Evolutionary conservation across 2,888 invertebrate genomes (phyloP).

Genomic region (Leptarthrus brevirostris): DNA sequence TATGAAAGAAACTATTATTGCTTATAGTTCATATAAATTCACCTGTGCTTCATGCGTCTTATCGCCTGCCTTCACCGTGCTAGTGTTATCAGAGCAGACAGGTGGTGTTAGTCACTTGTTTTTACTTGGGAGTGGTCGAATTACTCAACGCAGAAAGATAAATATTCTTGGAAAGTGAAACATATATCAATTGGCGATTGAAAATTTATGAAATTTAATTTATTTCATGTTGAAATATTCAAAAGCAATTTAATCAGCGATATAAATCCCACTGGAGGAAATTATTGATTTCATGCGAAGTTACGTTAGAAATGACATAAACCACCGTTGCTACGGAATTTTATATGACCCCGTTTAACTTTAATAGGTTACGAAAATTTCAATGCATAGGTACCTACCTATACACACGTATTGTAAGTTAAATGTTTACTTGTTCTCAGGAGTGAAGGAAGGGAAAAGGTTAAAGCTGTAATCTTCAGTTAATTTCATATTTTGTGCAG

Average conservation of each 20-base stretch:
- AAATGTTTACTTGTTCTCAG: neutral
- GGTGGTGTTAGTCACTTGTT: slow-evolving; percentile 39
- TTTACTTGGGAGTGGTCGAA: slow-evolving; percentile 32
- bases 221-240: neutral
- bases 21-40: too few relatives aligned
- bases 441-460: too few relatives aligned
- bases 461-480: too few relatives aligned
- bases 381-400: too few relatives aligned
- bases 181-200: neutral
- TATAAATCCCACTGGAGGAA: slow-evolving; percentile 5
- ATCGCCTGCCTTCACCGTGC: neutral
- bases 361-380: slow-evolving; percentile 5
- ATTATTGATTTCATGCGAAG: neutral
- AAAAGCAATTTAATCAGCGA: neutral
- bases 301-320: neutral
- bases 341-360: slow-evolving; percentile 12
- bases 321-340: neutral
- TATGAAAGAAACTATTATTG: neutral
- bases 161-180: neutral
- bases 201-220: slow-evolving; percentile 7
- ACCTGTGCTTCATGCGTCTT: too few relatives aligned
- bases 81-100: neutral
- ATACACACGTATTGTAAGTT: neutral
- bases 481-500: too few relatives aligned
- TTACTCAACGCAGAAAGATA: slow-evolving; percentile 10